Percentiles rank a stretch among this genome's conserved stretches.
phyloP scores from a whole-genome alignment of 2,113 vertebrate genomes.

The Xenopus laevis region DNA sequence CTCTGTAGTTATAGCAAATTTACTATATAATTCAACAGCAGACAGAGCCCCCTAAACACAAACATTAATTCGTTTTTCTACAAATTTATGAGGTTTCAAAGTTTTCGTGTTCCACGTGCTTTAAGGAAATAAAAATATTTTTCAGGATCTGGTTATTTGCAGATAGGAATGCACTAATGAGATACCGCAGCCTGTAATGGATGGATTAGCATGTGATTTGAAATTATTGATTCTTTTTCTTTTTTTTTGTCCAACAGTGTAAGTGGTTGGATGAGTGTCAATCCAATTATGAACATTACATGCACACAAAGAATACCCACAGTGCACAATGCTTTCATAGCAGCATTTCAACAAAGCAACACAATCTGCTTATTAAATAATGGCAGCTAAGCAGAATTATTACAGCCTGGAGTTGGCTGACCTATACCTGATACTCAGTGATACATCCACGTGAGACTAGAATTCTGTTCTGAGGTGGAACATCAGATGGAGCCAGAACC shows the following conservation, averaged over 20 bases:
- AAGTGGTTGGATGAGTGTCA: background rate
- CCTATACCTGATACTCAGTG: background rate
- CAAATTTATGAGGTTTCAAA: too few relatives aligned
- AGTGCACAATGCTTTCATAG: background rate
- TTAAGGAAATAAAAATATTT: too few relatives aligned
- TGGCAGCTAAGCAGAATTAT: background rate
- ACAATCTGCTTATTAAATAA: background rate
- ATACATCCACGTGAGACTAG: background rate
- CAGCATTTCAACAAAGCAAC: background rate
- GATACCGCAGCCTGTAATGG: background rate
- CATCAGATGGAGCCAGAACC: too few relatives aligned
- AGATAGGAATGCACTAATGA: conserved; percentile 15
- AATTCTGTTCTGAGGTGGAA: too few relatives aligned
- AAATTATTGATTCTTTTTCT: background rate
- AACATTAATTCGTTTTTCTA: too few relatives aligned
- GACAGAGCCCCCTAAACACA: too few relatives aligned
- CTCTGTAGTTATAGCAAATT: conserved; percentile 41
- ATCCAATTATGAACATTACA: conserved; percentile 5
- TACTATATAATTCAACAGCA: background rate
- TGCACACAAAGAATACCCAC: background rate
- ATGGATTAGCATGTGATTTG: background rate
- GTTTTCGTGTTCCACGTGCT: too few relatives aligned
- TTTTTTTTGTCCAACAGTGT: background rate
- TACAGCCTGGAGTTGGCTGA: background rate
- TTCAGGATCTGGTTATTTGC: conserved; percentile 2